Conservation (phyloP, 2,888 invertebrate genomes). For the Scaptomyza tumidula region DNA sequence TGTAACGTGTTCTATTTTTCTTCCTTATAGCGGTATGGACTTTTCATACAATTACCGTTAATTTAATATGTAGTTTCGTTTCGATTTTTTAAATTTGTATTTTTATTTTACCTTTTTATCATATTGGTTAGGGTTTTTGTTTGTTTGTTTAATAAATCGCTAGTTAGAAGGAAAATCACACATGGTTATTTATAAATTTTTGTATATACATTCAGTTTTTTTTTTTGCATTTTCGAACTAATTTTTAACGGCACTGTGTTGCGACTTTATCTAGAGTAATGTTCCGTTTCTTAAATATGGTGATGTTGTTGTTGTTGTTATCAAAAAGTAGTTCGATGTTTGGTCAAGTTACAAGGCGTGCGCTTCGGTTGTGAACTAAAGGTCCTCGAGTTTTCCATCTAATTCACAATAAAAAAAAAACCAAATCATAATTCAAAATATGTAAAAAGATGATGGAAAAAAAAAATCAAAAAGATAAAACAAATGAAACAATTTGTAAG, state of each 20-base stretch:
- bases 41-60: constrained; percentile 57
- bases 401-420: constrained; percentile 16
- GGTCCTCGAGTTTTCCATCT: neutral
- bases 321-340: constrained; percentile 31
- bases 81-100: constrained; percentile 25
- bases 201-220: constrained; percentile 60
- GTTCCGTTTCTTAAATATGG: constrained; percentile 19
- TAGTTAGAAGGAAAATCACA: constrained; percentile 77
- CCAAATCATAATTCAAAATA: neutral
- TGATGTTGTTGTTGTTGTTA: constrained; percentile 3
- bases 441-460: constrained; percentile 2
- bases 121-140: constrained; percentile 31
- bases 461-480: constrained; percentile 5
- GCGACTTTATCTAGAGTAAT: constrained; percentile 34
- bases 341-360: constrained; percentile 74
- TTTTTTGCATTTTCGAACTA: constrained; percentile 24
- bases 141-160: constrained; percentile 51
- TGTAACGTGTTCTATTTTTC: constrained; percentile 50
- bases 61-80: constrained; percentile 30
- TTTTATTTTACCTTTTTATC: constrained; percentile 22
- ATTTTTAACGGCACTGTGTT: constrained; percentile 6
- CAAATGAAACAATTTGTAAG: constrained; percentile 71
- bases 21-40: constrained; percentile 65
- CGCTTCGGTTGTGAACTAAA: constrained; percentile 13
- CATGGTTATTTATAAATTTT: constrained; percentile 52